Evolutionary conservation across 2,113 vertebrate genomes (phyloP), one percentile per base, ranked within the genome.

Genomic region (Xenopus tropicalis): DNA sequence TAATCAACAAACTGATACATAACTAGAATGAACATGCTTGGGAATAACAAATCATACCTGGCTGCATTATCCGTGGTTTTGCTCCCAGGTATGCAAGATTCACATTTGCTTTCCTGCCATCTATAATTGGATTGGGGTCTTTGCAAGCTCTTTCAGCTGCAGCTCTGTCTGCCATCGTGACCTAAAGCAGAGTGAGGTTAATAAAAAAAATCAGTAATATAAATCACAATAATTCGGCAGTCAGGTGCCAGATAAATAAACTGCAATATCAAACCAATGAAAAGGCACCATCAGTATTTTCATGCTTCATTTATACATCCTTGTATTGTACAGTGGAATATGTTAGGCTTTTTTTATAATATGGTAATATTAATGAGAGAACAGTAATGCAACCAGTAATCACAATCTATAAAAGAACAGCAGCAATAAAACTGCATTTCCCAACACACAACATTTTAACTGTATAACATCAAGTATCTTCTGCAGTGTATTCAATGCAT

Each of bases 101-200:
- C 81, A 99, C 97, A 51, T 99, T 99, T 82, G 97, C 97, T 85
- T 99, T 99, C 83, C 97, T 94, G 85, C 97, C 97, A 7, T 99
- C 97, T 61, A 99, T 99, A 84, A 99, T 99, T 52, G 97, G 97
- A 86, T 99, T 99, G 77, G 97, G 97, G 87, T 99, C 97, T 79
- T 99, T 99, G 66, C 97, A 99, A 78, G 97, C 97, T 78, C 97
- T 89, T 81, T 99, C 97, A 0, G 97, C 97, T 3, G 97, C 93
- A 12, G 94, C 93, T 85, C 97, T 92, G 83, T 99, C 97, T 20
- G 92, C 94, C 97, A 98, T 99, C 22, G 97, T 98, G 85, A 99
- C 97, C 97, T 99, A 84, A 83, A 62, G 61, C 10, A 71, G 24
- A 61, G 19, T 8, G 2, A 9, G 29, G 29, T 37, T 37, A 37